Evolutionary conservation across 2,113 vertebrate genomes (phyloP).

Genomic region (Lasiurus borealis): DNA sequence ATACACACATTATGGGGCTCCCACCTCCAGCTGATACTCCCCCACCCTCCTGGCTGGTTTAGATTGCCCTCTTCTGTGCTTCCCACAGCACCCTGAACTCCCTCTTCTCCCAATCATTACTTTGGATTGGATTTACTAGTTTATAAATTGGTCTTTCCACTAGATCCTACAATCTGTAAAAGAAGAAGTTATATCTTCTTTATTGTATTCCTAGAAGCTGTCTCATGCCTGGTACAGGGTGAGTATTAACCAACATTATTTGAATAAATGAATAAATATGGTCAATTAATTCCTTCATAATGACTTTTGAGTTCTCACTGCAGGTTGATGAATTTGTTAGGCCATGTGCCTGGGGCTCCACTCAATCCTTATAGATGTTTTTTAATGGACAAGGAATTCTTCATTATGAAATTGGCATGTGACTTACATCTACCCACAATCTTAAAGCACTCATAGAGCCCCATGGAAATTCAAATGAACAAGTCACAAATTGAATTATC

Average conservation of each 20-base stretch:
- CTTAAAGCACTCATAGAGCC: conserved; percentile 22
- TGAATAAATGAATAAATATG: not conserved
- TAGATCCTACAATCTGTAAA: not conserved
- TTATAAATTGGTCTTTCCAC: not conserved
- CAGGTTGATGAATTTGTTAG: conserved; percentile 22
- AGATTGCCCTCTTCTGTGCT: not conserved
- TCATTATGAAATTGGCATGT: conserved; percentile 32
- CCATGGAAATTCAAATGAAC: conserved; percentile 15
- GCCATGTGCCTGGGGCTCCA: not conserved
- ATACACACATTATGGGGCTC: no score
- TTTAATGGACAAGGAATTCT: conserved; percentile 29
- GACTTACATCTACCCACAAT: conserved; percentile 5
- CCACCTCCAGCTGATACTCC: not conserved
- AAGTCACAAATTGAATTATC: conserved; percentile 69
- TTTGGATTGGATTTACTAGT: not conserved
- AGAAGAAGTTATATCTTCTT: conserved; percentile 36
- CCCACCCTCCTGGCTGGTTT: not conserved
- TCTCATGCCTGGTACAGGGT: not conserved
- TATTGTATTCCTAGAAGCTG: conserved; percentile 25
- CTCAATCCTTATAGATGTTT: conserved; percentile 41
- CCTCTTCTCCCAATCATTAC: not conserved
- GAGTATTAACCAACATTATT: conserved; percentile 8
- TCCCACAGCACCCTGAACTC: not conserved
- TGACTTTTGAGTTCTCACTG: not conserved
- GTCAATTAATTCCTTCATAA: conserved; percentile 54